Conservation (phyloP, 2,888 invertebrate genomes). For the Cosmia pyralina region DNA sequence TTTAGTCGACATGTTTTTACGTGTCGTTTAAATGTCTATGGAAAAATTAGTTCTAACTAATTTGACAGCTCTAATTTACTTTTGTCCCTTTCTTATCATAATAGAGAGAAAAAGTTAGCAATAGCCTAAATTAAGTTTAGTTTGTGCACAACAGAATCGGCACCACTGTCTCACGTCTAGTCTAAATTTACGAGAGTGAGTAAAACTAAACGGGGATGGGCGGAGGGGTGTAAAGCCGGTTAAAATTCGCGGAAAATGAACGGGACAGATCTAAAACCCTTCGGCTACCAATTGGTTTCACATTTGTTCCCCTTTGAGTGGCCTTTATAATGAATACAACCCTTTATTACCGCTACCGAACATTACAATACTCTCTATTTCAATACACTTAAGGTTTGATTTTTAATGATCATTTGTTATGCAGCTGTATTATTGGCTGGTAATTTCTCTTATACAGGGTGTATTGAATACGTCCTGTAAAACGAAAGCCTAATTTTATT, state of each 20-base stretch:
- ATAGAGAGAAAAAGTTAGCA: no score
- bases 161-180: no score
- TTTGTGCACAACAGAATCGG: no score
- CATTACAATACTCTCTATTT: neutral
- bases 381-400: conserved; percentile 4
- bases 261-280: conserved; percentile 60
- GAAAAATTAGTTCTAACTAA: no score
- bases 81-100: no score
- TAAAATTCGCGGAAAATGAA: conserved; percentile 55
- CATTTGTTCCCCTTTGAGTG: conserved; percentile 63
- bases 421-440: conserved; percentile 21
- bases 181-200: no score
- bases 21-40: no score
- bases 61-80: no score
- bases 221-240: no score
- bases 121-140: no score
- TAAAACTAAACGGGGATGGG: no score
- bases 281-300: conserved; percentile 64
- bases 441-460: conserved; percentile 52
- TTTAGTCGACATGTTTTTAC: no score
- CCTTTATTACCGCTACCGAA: neutral
- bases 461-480: conserved; percentile 73
- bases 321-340: conserved; percentile 45
- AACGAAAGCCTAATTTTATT: conserved; percentile 81
- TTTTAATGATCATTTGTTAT: neutral